These are phyloP conservation scores for Isichthys henryi DNA, from an alignment of 2,113 vertebrate genomes.

Conservation along the genomic window DNA sequence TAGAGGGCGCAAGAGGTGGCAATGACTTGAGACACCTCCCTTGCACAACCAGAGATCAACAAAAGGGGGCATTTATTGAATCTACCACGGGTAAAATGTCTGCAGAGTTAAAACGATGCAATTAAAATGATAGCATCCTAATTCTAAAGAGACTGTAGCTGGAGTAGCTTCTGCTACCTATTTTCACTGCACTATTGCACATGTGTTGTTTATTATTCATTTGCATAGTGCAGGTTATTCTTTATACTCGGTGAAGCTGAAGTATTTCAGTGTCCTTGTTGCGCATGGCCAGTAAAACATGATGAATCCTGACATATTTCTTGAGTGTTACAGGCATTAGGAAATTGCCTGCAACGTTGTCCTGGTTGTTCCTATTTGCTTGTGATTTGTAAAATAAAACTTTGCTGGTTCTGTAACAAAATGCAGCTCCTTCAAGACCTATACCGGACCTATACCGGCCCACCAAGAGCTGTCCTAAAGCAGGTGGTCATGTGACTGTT, in stretches of 20 bases:
- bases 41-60: not conserved
- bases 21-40: not conserved
- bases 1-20: constrained; percentile 46
- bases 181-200: not conserved
- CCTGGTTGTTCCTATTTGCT: not conserved
- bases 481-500: not conserved
- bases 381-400: not conserved
- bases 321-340: not conserved
- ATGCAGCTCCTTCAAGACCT: not conserved
- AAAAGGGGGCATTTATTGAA: not conserved
- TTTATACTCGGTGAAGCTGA: not conserved
- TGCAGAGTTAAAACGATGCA: not conserved
- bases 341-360: not conserved
- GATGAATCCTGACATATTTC: not conserved
- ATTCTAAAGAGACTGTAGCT: not conserved
- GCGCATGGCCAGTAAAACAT: not conserved
- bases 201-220: not conserved
- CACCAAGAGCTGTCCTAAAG: not conserved
- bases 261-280: not conserved
- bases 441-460: too few relatives aligned
- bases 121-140: not conserved
- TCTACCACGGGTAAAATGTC: not conserved
- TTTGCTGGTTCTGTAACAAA: not conserved
- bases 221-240: not conserved
- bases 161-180: not conserved